phyloP scores from a whole-genome alignment of 2,797 vertebrate species.

The Allenopithecus nigroviridis region DNA sequence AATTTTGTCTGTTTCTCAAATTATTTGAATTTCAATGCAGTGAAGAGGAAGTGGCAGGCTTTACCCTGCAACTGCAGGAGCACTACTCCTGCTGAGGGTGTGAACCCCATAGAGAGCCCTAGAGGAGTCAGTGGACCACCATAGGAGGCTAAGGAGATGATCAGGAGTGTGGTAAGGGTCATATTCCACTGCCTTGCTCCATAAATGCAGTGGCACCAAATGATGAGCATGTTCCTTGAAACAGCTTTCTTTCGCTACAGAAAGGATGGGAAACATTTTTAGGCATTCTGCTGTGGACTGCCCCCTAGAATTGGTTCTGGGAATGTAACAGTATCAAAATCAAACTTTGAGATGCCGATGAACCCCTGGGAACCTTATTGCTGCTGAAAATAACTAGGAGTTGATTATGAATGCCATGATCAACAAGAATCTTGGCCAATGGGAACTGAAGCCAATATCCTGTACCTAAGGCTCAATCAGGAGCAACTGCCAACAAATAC shows the following conservation, averaged over 20 bases:
- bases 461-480: neutral
- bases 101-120: rapidly evolving
- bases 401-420: neutral
- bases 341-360: neutral
- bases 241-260: neutral
- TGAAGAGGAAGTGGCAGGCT: neutral
- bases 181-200: neutral
- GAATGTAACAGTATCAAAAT: neutral
- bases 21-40: neutral
- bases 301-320: neutral
- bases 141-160: neutral
- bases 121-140: neutral
- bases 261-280: neutral
- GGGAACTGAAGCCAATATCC: neutral
- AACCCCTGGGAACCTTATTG: neutral
- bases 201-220: neutral
- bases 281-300: neutral
- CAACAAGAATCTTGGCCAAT: neutral
- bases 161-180: neutral
- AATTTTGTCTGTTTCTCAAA: neutral
- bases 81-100: neutral
- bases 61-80: neutral
- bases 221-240: neutral
- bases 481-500: neutral
- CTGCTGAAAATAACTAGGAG: neutral